These are phyloP conservation scores for Sigmodon hispidus DNA, from an alignment of 2,113 vertebrate species.

Conservation along the genomic window DNA sequence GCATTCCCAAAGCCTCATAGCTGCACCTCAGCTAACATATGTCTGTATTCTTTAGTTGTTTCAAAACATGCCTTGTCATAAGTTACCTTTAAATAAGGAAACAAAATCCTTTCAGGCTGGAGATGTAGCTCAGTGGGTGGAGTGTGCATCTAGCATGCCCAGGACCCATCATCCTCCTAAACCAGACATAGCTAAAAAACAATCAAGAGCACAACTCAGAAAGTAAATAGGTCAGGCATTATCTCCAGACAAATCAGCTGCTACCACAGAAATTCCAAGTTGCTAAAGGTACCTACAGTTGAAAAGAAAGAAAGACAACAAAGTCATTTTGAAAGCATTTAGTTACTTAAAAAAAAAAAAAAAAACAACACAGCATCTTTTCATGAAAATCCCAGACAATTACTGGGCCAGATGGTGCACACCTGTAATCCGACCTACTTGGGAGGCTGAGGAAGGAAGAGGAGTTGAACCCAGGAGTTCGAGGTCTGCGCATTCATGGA, in stretches of 20 bases:
- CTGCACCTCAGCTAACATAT: background rate
- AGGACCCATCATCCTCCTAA: no score
- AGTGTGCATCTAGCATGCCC: background rate
- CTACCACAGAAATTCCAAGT: background rate
- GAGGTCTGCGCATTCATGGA: background rate
- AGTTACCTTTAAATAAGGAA: background rate
- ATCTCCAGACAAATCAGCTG: background rate
- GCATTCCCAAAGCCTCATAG: background rate
- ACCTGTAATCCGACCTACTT: background rate
- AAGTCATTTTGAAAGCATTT: background rate
- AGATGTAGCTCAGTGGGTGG: background rate
- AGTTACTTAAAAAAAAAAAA: background rate
- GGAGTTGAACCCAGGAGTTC: background rate
- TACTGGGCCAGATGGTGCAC: background rate
- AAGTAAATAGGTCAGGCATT: constrained; percentile 1
- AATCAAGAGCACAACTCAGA: background rate
- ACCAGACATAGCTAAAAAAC: background rate
- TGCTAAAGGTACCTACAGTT: background rate
- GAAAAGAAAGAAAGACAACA: background rate
- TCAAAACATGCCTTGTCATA: background rate
- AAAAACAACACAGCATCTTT: no score
- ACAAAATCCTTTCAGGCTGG: background rate
- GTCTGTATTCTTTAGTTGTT: background rate
- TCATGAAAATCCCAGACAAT: background rate
- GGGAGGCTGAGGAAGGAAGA: background rate